Evolutionary conservation across 2,797 vertebrate species (phyloP).

Genomic region (Coregonus ussuriensis): DNA sequence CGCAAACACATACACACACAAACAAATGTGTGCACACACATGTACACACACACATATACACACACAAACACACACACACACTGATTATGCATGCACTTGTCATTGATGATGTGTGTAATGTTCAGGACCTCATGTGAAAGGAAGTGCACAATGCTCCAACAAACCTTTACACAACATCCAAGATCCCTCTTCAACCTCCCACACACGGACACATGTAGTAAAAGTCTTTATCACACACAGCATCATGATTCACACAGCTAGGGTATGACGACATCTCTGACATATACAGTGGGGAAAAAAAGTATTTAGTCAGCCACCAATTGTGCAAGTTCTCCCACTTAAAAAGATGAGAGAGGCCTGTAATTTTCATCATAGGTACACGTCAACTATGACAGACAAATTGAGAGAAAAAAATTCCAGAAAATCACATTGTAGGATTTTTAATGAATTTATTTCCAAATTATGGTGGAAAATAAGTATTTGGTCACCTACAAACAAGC

Average conservation of each 20-base stretch:
- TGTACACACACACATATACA: background rate
- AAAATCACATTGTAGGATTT: too few species aligned
- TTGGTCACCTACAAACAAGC: too few species aligned
- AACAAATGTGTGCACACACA: too few species aligned
- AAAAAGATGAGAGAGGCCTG: too few species aligned
- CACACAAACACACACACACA: background rate
- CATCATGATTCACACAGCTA: background rate
- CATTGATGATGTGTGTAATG: background rate
- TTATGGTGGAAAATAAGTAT: too few species aligned
- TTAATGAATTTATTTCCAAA: too few species aligned
- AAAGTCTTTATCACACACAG: background rate
- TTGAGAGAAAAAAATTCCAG: too few species aligned
- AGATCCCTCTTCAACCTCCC: background rate
- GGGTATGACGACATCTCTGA: background rate
- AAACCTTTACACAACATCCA: conserved; percentile 16
- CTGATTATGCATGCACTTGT: background rate
- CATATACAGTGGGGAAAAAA: background rate
- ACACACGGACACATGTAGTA: background rate
- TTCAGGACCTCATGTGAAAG: background rate
- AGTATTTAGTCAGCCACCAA: too few species aligned
- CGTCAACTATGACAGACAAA: too few species aligned
- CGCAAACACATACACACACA: background rate
- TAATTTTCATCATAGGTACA: too few species aligned
- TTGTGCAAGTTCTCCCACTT: too few species aligned
- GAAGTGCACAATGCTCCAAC: background rate